A percentile compares a stretch with the other conserved stretches of the same genome.
phyloP scores from a whole-genome alignment of 2,113 vertebrate genomes.

The Daubentonia madagascariensis region DNA sequence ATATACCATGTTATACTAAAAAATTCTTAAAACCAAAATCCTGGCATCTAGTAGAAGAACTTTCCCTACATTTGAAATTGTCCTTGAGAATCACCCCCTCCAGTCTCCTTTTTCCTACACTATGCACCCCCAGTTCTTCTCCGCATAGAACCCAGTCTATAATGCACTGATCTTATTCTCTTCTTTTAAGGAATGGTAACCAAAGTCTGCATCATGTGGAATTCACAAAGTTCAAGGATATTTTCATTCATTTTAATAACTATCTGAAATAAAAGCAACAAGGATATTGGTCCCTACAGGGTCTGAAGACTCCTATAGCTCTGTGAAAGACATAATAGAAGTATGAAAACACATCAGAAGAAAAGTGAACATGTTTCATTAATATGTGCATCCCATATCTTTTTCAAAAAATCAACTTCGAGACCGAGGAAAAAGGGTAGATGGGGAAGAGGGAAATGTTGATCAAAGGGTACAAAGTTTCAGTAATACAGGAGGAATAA shows the following conservation, averaged over 20 bases:
- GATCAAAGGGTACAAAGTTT: background rate
- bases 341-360: background rate
- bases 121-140: background rate
- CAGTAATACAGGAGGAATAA: background rate
- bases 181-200: background rate
- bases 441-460: background rate
- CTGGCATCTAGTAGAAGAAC: background rate
- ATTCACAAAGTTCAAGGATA: background rate
- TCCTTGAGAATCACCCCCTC: background rate
- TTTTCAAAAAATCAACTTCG: background rate
- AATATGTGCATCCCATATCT: background rate
- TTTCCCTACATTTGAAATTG: background rate
- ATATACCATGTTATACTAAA: background rate
- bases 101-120: background rate
- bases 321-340: background rate
- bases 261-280: constrained; percentile 24
- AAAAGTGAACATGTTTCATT: background rate
- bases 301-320: background rate
- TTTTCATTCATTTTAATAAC: constrained; percentile 14
- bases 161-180: background rate
- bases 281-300: background rate
- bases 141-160: background rate
- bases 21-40: background rate
- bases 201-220: background rate
- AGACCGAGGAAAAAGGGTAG: background rate